Base-by-base conservation (phyloP, 1,140 invertebrate species). In the Drosophila persimilis region DNA sequence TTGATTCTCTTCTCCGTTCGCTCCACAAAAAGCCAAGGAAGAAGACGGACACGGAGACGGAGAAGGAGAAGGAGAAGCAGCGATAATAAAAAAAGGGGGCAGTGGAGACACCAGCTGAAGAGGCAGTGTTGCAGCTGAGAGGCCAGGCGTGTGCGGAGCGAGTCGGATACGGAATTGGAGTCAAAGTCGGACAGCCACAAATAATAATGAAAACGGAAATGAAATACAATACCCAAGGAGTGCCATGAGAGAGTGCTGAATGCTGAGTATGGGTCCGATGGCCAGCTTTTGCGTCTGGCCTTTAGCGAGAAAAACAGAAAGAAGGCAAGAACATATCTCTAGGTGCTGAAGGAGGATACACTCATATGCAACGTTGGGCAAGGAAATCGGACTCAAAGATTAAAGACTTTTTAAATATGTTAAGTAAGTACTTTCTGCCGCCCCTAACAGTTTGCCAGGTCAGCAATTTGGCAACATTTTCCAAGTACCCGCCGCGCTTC, bases 151-250 rank as follows among this genome's bases (percentile, higher is more conserved):
- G 24, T 26, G 24, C 24, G 24, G 24, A 26, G n/a, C 63, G 48
- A 56, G 48, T 47, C 59, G 59, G 51, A 69, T 69, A 69, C 65
- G 65, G 63, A 69, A 75, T 75, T 73, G 70, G 45, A 65, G 76
- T 69, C 80, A 60, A 63, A 74, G 77, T 62, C 59, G 77, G 76
- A 63, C 77, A 35, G 84, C 83, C 74, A 89, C 84, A 88, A 89
- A 89, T 86, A 86, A 88, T 86, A 86, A 89, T 79, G 84, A 84
- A 78, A 88, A 81, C 81, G 81, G 81, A 86, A 86, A 86, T 86
- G 81, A 86, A 86, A 86, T 75, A 86, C 81, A 86, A 86, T 88
- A 88, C 81, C 77, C 80, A 7, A 84, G 70, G 67, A 86, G 72
- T 80, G 44, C 61, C 55, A 45, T 15, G 73, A 85, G 77, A 77